Conservation (phyloP, 2,888 invertebrate genomes). For the Drosophila kanekoi region DNA sequence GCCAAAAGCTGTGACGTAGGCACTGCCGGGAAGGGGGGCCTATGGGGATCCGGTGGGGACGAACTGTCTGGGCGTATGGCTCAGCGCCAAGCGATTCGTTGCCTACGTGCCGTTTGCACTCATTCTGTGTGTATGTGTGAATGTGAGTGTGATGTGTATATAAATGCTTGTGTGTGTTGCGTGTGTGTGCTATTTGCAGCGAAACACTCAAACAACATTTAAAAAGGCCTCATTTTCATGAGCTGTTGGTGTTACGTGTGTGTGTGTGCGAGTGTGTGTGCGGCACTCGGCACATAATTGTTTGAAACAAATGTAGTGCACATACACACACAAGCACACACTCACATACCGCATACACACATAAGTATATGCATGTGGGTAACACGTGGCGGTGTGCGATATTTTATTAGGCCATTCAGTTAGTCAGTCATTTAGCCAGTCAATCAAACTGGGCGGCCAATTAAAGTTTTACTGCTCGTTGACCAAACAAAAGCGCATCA, state of each 20-base stretch:
- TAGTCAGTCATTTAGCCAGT: conserved; percentile 75
- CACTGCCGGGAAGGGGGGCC: neutral
- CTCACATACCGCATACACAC: conserved; percentile 37
- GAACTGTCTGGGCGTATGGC: conserved; percentile 54
- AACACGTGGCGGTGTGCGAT: conserved; percentile 37
- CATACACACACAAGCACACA: conserved; percentile 32
- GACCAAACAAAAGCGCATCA: conserved; percentile 49
- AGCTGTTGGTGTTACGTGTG: conserved; percentile 41
- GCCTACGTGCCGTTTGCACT: conserved; percentile 68
- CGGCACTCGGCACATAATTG: conserved; percentile 73
- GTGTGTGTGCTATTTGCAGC: conserved; percentile 64
- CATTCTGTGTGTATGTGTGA: conserved; percentile 31
- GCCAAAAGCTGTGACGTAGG: conserved; percentile 29
- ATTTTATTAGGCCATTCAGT: conserved; percentile 76
- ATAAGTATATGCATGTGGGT: conserved; percentile 5
- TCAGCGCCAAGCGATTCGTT: conserved; percentile 36
- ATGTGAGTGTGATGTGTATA: neutral
- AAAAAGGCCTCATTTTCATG: conserved; percentile 76
- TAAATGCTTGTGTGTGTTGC: conserved; percentile 14
- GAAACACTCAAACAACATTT: conserved; percentile 76
- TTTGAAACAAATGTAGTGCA: conserved; percentile 76
- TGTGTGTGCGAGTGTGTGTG: conserved; percentile 23
- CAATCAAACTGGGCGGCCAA: conserved; percentile 72
- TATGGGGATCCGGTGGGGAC: neutral
- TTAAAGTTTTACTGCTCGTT: conserved; percentile 72